phyloP scores from a whole-genome alignment of 2,888 invertebrate genomes.

The Rhogogaster chlorosoma region DNA sequence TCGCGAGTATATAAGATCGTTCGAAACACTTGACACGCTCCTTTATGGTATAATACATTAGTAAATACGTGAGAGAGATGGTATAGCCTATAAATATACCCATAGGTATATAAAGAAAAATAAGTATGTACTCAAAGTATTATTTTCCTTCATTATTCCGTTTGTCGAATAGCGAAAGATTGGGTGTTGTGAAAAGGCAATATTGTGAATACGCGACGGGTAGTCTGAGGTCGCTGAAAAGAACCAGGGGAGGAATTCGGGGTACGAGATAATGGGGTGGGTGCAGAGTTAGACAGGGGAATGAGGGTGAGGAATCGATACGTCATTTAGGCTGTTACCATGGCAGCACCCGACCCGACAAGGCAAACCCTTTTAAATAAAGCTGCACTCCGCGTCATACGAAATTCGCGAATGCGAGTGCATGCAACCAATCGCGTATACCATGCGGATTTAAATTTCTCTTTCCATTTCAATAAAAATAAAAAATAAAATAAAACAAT shows the following conservation, averaged over 20 bases:
- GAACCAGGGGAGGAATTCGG: conserved; percentile 57
- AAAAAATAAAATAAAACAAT: too few species aligned
- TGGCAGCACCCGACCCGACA: conserved; percentile 60
- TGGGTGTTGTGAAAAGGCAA: conserved; percentile 56
- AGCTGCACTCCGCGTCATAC: conserved; percentile 17
- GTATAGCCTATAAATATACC: background rate
- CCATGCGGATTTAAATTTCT: background rate
- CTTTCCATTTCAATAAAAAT: too few species aligned
- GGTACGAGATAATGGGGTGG: conserved; percentile 59
- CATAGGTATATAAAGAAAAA: background rate
- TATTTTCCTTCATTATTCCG: conserved; percentile 20
- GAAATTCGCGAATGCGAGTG: background rate
- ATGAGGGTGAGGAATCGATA: conserved; percentile 63
- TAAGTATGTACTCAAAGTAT: background rate
- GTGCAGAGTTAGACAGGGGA: conserved; percentile 53
- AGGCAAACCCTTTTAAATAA: conserved; percentile 44
- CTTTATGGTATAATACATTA: conserved; percentile 22
- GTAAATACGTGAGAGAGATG: background rate
- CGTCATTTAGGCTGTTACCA: conserved; percentile 67
- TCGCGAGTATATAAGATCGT: background rate
- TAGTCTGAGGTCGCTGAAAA: conserved; percentile 60
- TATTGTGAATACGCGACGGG: conserved; percentile 57
- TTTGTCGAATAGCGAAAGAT: conserved; percentile 30
- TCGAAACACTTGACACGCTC: background rate
- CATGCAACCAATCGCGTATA: background rate